Evolutionary conservation across 2,797 vertebrate genomes (phyloP), one percentile per base, ranked within the genome.

Genomic region (Phataginus tetradactyla): DNA sequence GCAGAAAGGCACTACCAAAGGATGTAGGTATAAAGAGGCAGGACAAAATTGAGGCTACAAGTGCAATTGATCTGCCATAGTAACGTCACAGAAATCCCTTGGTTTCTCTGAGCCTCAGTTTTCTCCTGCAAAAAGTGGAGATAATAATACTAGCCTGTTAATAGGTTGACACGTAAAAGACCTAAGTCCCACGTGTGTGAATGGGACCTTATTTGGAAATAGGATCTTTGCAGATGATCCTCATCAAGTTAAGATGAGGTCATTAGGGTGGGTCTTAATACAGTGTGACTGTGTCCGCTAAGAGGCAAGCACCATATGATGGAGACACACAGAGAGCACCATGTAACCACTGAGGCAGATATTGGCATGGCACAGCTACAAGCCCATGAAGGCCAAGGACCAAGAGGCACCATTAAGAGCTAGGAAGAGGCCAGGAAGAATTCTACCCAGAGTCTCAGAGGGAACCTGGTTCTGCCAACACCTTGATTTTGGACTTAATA

Each of bases 51-150:
- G 37, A 29, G 29, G 21, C 53, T 15, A 61, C 12, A 57, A 21
- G n/a, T 51, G n/a, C 18, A 81, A 42, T 12, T 39, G 12, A 80
- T 80, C 72, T n/a, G 57, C 9, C 3, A 32, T 13, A 39, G 13
- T 34, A 42, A 53, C 37, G 18, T 63, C 45, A 72, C 15, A 72
- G 9, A 57, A 66, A 69, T 59, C 34, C 2, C 13, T 63, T 94
- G 39, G n/a, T 85, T 97, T 92, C 55, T 68, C 18, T 95, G n/a
- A 84, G 32, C 14, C 20, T 80, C 42, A 29, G 25, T 71, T 90
- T 93, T 64, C n/a, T 80, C 55, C 25, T 86, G 42, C 29, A 86
- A 88, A 86, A 83, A 77, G 34, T 51, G 27, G 23, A 57, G 20
- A 63, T 42, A n/a, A 18, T 66, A 74, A 66, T 32, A 51, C 1